Base-by-base conservation (phyloP, 2,113 vertebrate species). In the Abramis brama region DNA sequence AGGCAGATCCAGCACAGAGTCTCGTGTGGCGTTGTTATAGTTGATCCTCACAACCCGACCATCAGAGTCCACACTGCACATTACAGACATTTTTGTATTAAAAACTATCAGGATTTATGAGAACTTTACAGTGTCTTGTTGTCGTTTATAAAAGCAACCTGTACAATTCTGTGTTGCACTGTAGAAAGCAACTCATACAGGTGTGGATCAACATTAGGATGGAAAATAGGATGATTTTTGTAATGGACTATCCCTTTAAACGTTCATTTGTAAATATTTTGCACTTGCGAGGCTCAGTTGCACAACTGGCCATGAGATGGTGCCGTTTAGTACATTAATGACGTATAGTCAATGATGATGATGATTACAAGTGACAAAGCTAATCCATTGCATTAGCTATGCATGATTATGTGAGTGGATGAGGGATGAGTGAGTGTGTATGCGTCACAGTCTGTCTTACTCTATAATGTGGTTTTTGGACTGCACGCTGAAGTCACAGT, bases 21-120 rank as follows among this genome's bases (percentile, higher is more conserved):
- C 97, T 91, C 98, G 93, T 19, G 97, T 99, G 87, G 97, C 96
- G 25, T 99, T 97, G 89, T 98, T 99, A 83, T 92, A 97, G 92
- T 98, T 98, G 88, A 99, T 97, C 78, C 94, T 95, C 79, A 86
- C 74, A 11, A 96, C 93, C 55, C 91, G 92, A 1, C 95, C 96
- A 59, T 94, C 94, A 0, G 90, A 82, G 74, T 98, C 94, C 9
- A 95, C 57, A 0, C 98, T 99, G 88, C 27, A 64, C 5, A 36
- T 70, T 30, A 82, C 47, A 82, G 62, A 33, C 79, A 91, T 78
- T 89, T 12, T 47, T 12, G 15, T 4, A 78, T 21, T 27, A 64
- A 70, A 73, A 80, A 6, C 50, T 9, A 25, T 4, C 36, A 71
- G 25, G 5, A 33, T 15, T 71, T 23, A 6, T 23, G 68, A 43